These are phyloP conservation scores for Oryzias dopingdopingensis DNA, from an alignment of 2,797 vertebrate species.

Conservation along the genomic window DNA sequence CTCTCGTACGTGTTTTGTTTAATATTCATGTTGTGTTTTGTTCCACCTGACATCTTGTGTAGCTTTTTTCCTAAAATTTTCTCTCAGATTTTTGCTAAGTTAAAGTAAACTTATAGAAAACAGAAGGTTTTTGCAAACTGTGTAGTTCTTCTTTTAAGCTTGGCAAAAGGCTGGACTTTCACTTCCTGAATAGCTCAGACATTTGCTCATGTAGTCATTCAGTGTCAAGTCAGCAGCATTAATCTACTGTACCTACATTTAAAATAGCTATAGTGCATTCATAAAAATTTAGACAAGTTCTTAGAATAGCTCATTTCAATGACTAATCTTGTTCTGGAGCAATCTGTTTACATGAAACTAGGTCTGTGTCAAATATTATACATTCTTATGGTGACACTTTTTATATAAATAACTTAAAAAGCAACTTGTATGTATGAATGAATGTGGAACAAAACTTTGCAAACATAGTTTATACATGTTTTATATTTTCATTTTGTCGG, in stretches of 20 bases:
- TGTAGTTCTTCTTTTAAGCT: slow-evolving; percentile 7
- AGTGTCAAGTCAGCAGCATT: background rate
- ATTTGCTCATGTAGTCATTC: background rate
- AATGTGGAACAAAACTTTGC: background rate
- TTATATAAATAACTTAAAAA: background rate
- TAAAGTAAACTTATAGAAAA: too few relatives aligned
- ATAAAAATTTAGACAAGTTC: too few relatives aligned
- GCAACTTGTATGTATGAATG: background rate
- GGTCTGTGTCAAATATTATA: background rate
- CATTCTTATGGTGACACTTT: background rate
- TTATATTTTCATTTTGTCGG: background rate
- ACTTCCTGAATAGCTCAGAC: slow-evolving; percentile 40
- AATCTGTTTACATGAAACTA: too few relatives aligned
- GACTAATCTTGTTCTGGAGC: too few relatives aligned
- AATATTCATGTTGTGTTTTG: slow-evolving; percentile 5
- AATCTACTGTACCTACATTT: too few relatives aligned
- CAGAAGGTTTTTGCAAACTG: slow-evolving; percentile 11
- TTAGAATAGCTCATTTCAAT: too few relatives aligned
- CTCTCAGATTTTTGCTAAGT: too few relatives aligned
- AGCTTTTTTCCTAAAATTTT: background rate
- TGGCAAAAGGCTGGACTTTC: slow-evolving; percentile 25
- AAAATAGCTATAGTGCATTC: too few relatives aligned
- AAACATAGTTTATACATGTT: background rate
- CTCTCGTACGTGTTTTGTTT: slow-evolving; percentile 67
- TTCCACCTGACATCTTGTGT: background rate